Conservation (phyloP, 2,888 invertebrate genomes). For the Pseudococcus jackbeardsleyi region DNA sequence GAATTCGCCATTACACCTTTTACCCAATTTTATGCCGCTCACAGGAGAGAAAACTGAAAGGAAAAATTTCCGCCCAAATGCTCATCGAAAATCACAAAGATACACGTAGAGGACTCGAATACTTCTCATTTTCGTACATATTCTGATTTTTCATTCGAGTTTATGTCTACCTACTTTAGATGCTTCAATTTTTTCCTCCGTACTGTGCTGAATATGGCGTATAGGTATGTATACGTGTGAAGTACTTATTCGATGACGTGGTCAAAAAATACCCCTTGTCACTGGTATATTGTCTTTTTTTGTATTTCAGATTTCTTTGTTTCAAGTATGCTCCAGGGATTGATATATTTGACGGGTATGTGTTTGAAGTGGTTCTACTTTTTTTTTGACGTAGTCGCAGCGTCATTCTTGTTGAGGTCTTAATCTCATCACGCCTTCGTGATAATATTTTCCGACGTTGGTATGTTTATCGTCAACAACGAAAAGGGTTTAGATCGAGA, state of each 20-base stretch:
- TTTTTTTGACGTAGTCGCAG: neutral
- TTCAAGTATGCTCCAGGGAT: slow-evolving; percentile 1
- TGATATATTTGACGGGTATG: slow-evolving; percentile 6
- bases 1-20: slow-evolving; percentile 49
- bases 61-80: neutral
- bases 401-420: neutral
- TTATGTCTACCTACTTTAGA: neutral
- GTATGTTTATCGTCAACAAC: slow-evolving; percentile 10
- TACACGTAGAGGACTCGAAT: neutral
- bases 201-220: neutral
- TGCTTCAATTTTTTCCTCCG: neutral
- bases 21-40: neutral
- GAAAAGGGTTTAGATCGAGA: neutral
- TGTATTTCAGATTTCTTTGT: neutral
- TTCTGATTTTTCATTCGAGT: neutral
- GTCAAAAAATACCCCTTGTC: slow-evolving; percentile 7
- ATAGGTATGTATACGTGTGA: neutral
- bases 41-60: neutral
- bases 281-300: neutral
- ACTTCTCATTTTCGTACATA: neutral
- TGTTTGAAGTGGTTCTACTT: neutral
- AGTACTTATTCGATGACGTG: slow-evolving; percentile 16
- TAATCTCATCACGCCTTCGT: neutral
- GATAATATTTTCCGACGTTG: neutral
- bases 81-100: neutral